Conservation (phyloP, 2,888 invertebrate genomes). For the Platycheirus albimanus region DNA sequence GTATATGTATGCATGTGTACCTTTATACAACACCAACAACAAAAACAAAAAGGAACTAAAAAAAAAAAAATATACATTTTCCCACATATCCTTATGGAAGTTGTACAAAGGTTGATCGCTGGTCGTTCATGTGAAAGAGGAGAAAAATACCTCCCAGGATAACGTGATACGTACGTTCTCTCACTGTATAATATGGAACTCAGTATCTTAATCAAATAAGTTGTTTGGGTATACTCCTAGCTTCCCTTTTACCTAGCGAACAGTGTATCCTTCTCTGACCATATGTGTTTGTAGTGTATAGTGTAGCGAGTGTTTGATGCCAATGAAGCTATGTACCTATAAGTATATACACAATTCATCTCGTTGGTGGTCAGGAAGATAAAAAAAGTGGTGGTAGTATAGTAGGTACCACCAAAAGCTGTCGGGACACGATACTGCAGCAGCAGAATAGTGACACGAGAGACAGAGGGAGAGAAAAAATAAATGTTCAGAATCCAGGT, state of each 20-base stretch:
- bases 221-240: conserved; percentile 47
- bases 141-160: conserved; percentile 57
- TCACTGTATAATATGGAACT: conserved; percentile 35
- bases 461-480: no score
- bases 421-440: conserved; percentile 52
- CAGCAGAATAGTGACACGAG: conserved; percentile 32
- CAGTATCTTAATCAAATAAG: conserved; percentile 71
- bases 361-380: conserved; percentile 67
- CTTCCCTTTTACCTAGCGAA: conserved; percentile 17
- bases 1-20: no score
- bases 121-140: conserved; percentile 55
- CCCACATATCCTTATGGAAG: conserved; percentile 57
- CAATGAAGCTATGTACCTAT: conserved; percentile 30
- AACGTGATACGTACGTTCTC: conserved; percentile 18
- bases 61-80: conserved; percentile 3
- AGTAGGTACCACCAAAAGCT: conserved; percentile 65
- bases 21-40: no score
- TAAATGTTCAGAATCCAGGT: conserved; percentile 46
- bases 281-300: not conserved
- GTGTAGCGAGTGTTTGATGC: conserved; percentile 30
- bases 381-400: conserved; percentile 63
- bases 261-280: not conserved
- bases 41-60: no score
- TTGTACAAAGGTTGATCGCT: conserved; percentile 63
- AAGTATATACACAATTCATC: conserved; percentile 48